Percentiles rank a stretch among this genome's conserved stretches.
These are phyloP conservation scores for Heteromyza rotundicornis DNA, from an alignment of 2,888 invertebrate genomes.

Conservation along the genomic window DNA sequence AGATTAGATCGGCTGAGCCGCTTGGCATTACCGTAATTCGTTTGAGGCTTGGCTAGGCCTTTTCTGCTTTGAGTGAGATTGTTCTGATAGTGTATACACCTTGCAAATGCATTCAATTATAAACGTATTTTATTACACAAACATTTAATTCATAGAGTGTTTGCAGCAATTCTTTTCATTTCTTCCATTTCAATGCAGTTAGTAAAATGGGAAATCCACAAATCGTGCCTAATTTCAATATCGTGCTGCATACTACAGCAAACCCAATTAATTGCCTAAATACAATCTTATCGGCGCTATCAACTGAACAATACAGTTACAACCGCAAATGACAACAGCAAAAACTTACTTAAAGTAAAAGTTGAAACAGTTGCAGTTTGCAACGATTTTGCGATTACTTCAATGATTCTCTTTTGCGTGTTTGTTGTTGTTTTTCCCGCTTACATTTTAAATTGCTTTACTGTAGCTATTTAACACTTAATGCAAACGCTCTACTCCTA, in stretches of 20 bases:
- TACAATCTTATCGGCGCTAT: conserved; percentile 58
- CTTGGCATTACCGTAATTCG: no score
- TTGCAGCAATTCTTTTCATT: neutral
- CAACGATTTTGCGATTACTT: conserved; percentile 29
- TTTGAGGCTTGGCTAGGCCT: no score
- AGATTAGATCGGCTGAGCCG: no score
- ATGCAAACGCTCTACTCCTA: neutral
- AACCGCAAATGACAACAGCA: conserved; percentile 13
- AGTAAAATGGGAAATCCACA: no score
- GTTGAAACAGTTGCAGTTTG: conserved; percentile 52
- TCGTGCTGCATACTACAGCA: conserved; percentile 50
- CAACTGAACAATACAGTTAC: conserved; percentile 29
- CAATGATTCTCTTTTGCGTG: conserved; percentile 21
- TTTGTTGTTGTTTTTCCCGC: conserved; percentile 10
- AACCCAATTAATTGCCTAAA: conserved; percentile 60
- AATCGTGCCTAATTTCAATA: conserved; percentile 53
- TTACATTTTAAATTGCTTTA: conserved; percentile 10
- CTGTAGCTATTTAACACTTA: conserved; percentile 15
- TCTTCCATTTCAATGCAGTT: neutral
- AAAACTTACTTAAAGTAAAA: conserved; percentile 51
- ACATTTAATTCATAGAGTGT: no score
- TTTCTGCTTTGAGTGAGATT: no score
- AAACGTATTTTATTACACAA: no score
- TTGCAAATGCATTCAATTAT: no score
- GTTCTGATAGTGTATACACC: no score